These are phyloP conservation scores for Megalonaias nervosa DNA, from an alignment of 1,140 invertebrate species.

Conservation along the genomic window DNA sequence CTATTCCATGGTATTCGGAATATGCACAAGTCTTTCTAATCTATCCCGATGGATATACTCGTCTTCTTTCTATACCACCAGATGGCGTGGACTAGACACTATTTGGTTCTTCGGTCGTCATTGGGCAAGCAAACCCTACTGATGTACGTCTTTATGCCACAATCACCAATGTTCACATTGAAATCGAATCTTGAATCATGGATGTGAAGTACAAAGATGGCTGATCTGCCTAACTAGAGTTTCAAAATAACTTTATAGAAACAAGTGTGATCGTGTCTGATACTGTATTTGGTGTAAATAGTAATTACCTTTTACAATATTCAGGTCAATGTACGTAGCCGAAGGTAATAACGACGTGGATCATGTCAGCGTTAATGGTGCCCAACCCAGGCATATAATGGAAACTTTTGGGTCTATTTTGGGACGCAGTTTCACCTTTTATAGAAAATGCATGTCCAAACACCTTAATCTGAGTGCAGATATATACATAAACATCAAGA, in stretches of 20 bases:
- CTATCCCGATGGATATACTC: constrained; percentile 45
- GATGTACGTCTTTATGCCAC: constrained; percentile 34
- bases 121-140: constrained; percentile 38
- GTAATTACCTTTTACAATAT: neutral
- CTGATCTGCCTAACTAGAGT: constrained; percentile 21
- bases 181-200: constrained; percentile 22
- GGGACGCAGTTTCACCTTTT: too few relatives aligned
- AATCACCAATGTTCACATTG: constrained; percentile 34
- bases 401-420: too few relatives aligned
- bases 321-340: too few relatives aligned
- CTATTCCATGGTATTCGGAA: constrained; percentile 29
- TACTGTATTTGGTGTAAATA: constrained; percentile 23
- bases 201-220: constrained; percentile 40
- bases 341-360: too few relatives aligned
- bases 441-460: too few relatives aligned
- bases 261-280: constrained; percentile 27
- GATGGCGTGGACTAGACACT: constrained; percentile 44
- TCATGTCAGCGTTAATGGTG: too few relatives aligned
- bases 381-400: too few relatives aligned
- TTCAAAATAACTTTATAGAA: constrained; percentile 26
- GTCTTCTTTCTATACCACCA: constrained; percentile 34
- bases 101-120: constrained; percentile 44
- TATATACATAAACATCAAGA: too few relatives aligned
- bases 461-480: too few relatives aligned
- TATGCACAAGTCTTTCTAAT: constrained; percentile 46